Conservation (phyloP, 2,888 invertebrate genomes). For the Hirtodrosophila cameraria region DNA sequence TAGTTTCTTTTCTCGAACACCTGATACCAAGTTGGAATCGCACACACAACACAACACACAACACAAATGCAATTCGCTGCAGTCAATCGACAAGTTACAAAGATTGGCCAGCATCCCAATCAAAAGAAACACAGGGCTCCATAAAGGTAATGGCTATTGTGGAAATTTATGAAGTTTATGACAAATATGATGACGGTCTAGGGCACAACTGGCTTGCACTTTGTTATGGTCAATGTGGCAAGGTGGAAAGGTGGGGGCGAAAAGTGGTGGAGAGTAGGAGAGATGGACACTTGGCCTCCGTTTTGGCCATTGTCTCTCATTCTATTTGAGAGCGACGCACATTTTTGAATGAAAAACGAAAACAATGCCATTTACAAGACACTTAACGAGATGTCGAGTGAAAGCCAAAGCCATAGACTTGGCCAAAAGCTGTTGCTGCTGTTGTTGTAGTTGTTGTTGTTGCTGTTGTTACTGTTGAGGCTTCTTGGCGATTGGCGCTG, state of each 20-base stretch:
- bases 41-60: no score
- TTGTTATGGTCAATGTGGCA: conserved; percentile 25
- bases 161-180: conserved; percentile 71
- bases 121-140: conserved; percentile 7
- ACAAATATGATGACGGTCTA: conserved; percentile 75
- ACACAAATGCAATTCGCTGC: conserved; percentile 23
- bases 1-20: conserved; percentile 41
- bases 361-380: conserved; percentile 81
- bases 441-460: conserved; percentile 20
- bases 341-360: conserved; percentile 78
- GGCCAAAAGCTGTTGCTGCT: conserved; percentile 43
- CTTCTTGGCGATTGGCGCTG: conserved; percentile 54
- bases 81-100: conserved; percentile 23
- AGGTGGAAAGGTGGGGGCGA: conserved; percentile 5
- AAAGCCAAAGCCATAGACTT: conserved; percentile 48
- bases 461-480: conserved; percentile 45
- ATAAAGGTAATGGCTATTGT: conserved; percentile 21
- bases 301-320: not conserved
- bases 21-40: conserved; percentile 41
- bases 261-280: no score
- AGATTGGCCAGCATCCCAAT: conserved; percentile 30
- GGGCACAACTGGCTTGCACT: conserved; percentile 53
- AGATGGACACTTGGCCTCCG: no score
- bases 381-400: conserved; percentile 77
- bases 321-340: conserved; percentile 49